phyloP scores from a whole-genome alignment of 2,797 vertebrate genomes.

The Pogoniulus pusillus region DNA sequence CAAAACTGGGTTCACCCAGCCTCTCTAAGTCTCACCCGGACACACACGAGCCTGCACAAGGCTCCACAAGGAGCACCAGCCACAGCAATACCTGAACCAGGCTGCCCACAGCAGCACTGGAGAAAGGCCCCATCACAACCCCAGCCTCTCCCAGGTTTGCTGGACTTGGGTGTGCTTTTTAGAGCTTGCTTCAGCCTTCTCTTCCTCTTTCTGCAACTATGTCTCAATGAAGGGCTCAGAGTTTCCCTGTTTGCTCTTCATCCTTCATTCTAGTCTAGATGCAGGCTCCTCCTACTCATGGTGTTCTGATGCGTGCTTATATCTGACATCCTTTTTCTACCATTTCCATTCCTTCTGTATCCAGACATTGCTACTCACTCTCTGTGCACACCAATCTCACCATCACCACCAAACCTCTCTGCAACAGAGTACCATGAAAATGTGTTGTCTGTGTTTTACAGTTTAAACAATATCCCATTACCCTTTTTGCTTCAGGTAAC shows the following conservation, averaged over 20 bases:
- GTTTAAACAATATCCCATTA: background rate
- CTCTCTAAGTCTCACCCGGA: rapidly evolving
- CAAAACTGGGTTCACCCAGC: background rate
- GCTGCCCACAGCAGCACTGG: background rate
- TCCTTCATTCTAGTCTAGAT: background rate
- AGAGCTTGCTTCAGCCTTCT: background rate
- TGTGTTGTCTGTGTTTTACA: rapidly evolving
- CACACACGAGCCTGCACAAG: rapidly evolving
- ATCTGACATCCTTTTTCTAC: background rate
- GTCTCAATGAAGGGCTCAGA: background rate
- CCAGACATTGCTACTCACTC: background rate
- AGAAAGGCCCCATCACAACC: background rate
- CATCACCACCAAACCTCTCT: background rate
- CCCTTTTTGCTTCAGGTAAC: background rate
- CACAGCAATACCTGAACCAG: rapidly evolving
- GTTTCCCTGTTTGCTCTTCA: background rate
- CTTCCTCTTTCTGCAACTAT: background rate
- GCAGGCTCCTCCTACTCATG: background rate
- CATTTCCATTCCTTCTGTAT: background rate
- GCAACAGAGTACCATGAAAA: background rate
- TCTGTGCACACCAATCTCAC: background rate
- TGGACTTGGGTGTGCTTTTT: background rate
- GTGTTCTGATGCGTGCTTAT: background rate
- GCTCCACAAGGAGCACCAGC: no score
- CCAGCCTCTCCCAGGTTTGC: background rate